Conservation (phyloP, 2,113 vertebrate species). For the Taxidea taxus region DNA sequence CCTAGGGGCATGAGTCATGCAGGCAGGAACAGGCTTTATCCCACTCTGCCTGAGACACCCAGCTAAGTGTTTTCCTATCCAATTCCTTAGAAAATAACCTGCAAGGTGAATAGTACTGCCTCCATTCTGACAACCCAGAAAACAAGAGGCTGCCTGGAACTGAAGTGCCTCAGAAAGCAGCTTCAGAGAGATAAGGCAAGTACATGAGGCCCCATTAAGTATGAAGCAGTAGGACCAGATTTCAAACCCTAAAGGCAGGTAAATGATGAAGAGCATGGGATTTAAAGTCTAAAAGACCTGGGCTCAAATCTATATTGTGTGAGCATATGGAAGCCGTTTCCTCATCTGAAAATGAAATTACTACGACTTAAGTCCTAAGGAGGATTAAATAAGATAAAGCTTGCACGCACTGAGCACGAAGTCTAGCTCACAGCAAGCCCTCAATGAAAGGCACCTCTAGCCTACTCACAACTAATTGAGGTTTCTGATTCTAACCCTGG, state of each 20-base stretch:
- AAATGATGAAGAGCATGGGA: not conserved
- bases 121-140: not conserved
- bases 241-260: not conserved
- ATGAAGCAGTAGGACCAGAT: not conserved
- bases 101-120: not conserved
- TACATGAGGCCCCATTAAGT: not conserved
- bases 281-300: not conserved
- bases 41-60: not conserved
- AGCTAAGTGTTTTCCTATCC: not conserved
- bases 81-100: not conserved
- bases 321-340: not conserved
- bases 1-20: not conserved
- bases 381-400: not conserved
- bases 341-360: conserved; percentile 7
- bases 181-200: not conserved
- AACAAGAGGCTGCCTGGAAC: not conserved
- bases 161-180: not conserved
- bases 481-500: not conserved
- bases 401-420: not conserved
- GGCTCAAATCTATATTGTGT: not conserved
- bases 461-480: not conserved
- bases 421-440: not conserved
- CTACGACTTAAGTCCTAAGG: not conserved
- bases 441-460: not conserved
- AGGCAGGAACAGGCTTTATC: not conserved